phyloP scores from a whole-genome alignment of 2,888 invertebrate species.

The Ectemnius cavifrons region DNA sequence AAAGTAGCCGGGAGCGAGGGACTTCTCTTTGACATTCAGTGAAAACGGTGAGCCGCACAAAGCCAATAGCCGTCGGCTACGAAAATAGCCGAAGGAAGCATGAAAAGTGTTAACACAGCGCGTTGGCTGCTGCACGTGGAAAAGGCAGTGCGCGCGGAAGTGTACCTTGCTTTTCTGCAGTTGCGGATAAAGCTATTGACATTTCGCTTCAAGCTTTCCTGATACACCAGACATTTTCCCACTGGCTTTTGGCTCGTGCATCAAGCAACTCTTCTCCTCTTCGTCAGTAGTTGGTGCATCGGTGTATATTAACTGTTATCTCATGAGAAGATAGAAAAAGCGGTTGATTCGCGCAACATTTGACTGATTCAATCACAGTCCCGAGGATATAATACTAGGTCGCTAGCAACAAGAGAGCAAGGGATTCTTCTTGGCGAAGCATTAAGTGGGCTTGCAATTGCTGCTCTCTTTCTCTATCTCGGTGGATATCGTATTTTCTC shows the following conservation, averaged over 20 bases:
- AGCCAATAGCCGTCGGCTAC: slow-evolving; percentile 13
- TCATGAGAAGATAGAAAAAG: no score
- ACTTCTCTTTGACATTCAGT: slow-evolving; percentile 3
- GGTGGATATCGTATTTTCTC: no score
- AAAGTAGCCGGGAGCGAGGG: neutral
- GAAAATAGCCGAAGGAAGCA: slow-evolving; percentile 18
- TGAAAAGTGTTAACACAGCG: slow-evolving; percentile 2
- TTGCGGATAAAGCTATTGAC: slow-evolving; percentile 9
- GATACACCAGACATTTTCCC: neutral
- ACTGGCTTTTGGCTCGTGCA: neutral
- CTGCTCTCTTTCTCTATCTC: no score
- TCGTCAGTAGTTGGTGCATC: neutral
- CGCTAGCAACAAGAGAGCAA: no score
- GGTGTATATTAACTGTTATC: neutral
- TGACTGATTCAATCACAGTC: no score
- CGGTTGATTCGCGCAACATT: no score
- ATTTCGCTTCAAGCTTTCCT: neutral
- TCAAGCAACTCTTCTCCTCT: neutral
- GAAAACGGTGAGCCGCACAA: neutral
- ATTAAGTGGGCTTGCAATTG: no score
- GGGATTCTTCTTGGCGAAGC: no score
- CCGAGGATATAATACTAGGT: no score
- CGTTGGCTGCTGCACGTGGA: neutral
- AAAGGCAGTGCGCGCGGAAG: slow-evolving; percentile 4
- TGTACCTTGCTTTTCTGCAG: slow-evolving; percentile 1